Base-by-base conservation (phyloP, 2,797 vertebrate genomes). In the Odontamblyopus lacepedii region DNA sequence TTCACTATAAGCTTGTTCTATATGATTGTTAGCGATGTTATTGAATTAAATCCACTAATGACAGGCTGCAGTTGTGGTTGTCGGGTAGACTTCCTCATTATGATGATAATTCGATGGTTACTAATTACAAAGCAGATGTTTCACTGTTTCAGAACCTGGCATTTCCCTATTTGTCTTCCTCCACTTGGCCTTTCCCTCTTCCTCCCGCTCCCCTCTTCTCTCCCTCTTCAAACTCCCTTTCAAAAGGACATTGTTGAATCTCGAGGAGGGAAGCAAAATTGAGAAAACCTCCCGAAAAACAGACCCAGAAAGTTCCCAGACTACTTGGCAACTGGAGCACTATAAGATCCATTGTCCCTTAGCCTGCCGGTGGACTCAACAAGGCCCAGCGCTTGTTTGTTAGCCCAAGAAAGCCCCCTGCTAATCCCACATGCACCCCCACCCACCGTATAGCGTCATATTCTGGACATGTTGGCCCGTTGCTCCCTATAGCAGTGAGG, bases 71-170 rank as follows among this genome's bases (percentile, higher is more conserved):
- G 50, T 72, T 61, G 75, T 72, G 82, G 84, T 69, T 69, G 32
- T 35, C 23, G 32, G 83, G 75, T 81, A 88, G 78, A 67, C 79
- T 69, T 69, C 67, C 55, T 69, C 67, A 57, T 86, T 91, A 80
- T 77, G 82, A 89, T 89, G 91, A 88, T 93, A 92, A 94, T 93
- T 87, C 69, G 82, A 83, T 92, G 83, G 88, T 89, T 90, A 80
- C 90, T 89, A 85, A 91, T 91, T 92, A 91, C 87, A 83, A 83
- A 79, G 83, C 92, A 92, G 92, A 93, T 93, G 90, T 87, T 85
- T 44, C 12, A 19, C 80, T 72, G 41, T 69, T 56, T n/a, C 73
- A 38, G 6, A 12, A 65, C 61, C 56, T 55, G 53, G 1, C 50
- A 9, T 74, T 70, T 79, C 74, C 53, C 74, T 62, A 23, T 59